Base-by-base conservation (phyloP, 2,113 vertebrate species). In the Sardina pilchardus region DNA sequence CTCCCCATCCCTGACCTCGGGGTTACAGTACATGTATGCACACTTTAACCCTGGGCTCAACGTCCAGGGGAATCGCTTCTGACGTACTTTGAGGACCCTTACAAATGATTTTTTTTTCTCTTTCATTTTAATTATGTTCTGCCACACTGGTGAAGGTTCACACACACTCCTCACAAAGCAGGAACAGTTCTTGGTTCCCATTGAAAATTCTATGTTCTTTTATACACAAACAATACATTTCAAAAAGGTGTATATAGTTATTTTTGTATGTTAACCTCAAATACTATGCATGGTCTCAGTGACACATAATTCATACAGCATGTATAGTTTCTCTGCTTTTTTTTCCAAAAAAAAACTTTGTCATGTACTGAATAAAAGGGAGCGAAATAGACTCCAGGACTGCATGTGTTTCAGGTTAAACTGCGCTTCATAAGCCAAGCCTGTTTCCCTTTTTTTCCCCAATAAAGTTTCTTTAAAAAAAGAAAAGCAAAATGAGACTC, bases 221-320 rank as follows among this genome's bases (percentile, higher is more conserved):
- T 42, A 84, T 82, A 84, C 59, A 89, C 71, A 71, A 71, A 83
- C 78, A 80, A 71, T 88, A 86, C 71, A 78, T 83, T 89, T 86
- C 86, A 85, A 86, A 59, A 88, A 53, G 48, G 26, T 42, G 53
- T 82, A 78, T 78, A 78, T 78, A 71, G 63, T 71, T 34, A 8
- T 71, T 71, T 71, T 34, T 36, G n/a, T 78, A 50, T 59, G 53
- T 59, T 59, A 78, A 78, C 63, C 84, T 88, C 85, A 83, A 86
- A 86, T 83, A 86, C 85, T 86, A 83, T 86, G 85, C 81, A 86
- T 82, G 63, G 43, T 45, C 81, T 81, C 81, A 80, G 42, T 56
- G 82, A 84, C 84, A 88, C 85, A 87, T 85, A 78, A 17, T 78
- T 78, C 71, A 78, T 87, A 86, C 85, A 67, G 85, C 84, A 86